Conservation (phyloP, 2,113 vertebrate genomes). For the Tympanuchus pallidicinctus region DNA sequence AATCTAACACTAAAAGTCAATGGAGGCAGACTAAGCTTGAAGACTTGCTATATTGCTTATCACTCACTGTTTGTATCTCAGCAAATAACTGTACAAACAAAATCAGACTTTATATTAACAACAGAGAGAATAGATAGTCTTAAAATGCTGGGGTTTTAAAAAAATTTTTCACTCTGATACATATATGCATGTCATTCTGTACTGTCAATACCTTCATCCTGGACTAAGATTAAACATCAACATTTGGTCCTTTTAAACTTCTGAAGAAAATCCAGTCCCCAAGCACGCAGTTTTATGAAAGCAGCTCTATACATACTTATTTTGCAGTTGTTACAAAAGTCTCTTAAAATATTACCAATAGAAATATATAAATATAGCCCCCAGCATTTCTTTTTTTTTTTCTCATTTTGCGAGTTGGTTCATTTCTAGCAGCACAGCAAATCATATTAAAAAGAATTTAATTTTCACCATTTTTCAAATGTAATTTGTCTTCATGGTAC, state of each 20-base stretch:
- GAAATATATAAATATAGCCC: neutral
- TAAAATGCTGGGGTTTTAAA: neutral
- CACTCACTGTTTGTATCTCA: neutral
- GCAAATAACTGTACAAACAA: neutral
- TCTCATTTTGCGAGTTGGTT: conserved; percentile 25
- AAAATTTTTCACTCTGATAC: neutral
- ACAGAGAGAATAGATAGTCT: neutral
- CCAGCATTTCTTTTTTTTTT: neutral
- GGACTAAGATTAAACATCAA: neutral
- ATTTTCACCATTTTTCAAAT: conserved; percentile 26
- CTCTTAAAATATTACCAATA: conserved; percentile 5
- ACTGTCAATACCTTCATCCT: neutral
- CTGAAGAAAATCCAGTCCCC: neutral
- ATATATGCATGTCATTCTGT: neutral
- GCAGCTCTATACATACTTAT: neutral
- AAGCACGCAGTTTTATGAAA: neutral
- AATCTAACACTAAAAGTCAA: neutral
- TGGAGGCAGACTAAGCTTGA: neutral
- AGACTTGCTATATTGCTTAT: neutral
- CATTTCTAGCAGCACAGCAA: neutral
- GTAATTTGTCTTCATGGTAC: conserved; percentile 25
- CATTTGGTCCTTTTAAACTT: neutral
- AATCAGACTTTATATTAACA: neutral
- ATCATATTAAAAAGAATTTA: conserved; percentile 28
- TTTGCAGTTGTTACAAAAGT: conserved; percentile 10